phyloP scores from a whole-genome alignment of 2,888 invertebrate genomes.

The Tineola bisselliella region DNA sequence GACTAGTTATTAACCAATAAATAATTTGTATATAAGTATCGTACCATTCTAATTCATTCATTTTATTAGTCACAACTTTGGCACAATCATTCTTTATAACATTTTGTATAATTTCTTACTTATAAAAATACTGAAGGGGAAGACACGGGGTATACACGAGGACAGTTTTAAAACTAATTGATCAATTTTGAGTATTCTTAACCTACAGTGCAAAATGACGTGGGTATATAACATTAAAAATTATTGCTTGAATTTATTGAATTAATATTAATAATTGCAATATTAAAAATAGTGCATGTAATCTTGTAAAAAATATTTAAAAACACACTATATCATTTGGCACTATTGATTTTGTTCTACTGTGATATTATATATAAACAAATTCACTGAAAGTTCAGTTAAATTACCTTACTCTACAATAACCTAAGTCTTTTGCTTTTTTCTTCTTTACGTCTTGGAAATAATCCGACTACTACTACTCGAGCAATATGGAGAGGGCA shows the following conservation, averaged over 20 bases:
- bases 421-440: slow-evolving; percentile 30
- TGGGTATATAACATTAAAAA: slow-evolving; percentile 33
- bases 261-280: slow-evolving; percentile 3
- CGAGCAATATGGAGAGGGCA: slow-evolving; percentile 62
- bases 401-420: slow-evolving; percentile 46
- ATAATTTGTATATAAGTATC: slow-evolving; percentile 24
- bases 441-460: slow-evolving; percentile 56
- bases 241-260: slow-evolving; percentile 23
- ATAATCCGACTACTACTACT: slow-evolving; percentile 56
- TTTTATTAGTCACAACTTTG: slow-evolving; percentile 52
- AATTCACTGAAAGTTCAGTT: slow-evolving; percentile 20
- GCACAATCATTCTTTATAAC: slow-evolving; percentile 48
- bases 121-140: slow-evolving; percentile 60
- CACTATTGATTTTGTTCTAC: slow-evolving; percentile 3
- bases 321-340: slow-evolving; percentile 6
- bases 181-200: slow-evolving; percentile 31
- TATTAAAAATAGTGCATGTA: slow-evolving; percentile 1
- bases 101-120: slow-evolving; percentile 25
- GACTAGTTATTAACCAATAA: slow-evolving; percentile 54
- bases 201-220: slow-evolving; percentile 59
- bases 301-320: not conserved
- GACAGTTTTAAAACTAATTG: slow-evolving; percentile 48
- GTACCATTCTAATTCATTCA: not conserved
- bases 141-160: slow-evolving; percentile 52
- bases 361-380: not conserved